Conservation (phyloP, 2,113 vertebrate species). For the Formicarius rufipectus region DNA sequence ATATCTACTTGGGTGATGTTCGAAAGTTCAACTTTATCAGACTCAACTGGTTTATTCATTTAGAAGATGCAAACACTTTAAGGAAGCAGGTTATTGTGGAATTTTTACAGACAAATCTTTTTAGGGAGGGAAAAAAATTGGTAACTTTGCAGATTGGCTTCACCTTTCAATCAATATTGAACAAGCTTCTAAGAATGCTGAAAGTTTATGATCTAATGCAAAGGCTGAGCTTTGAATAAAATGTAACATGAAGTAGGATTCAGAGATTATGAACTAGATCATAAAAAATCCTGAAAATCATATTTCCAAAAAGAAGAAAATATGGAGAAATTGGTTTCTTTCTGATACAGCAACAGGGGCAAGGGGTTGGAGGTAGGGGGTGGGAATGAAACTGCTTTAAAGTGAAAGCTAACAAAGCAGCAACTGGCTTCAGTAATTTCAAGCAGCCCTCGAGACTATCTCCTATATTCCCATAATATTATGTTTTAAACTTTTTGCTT, state of each 20-base stretch:
- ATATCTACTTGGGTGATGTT: background rate
- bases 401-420: background rate
- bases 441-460: background rate
- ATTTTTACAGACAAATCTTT: background rate
- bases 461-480: background rate
- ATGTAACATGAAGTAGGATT: background rate
- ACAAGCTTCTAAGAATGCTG: background rate
- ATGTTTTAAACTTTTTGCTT: background rate
- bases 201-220: background rate
- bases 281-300: background rate
- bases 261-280: background rate
- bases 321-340: background rate
- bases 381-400: background rate
- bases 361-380: too few relatives aligned
- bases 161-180: background rate
- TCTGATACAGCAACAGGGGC: background rate
- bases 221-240: background rate
- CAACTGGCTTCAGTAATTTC: background rate
- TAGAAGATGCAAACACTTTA: background rate
- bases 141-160: background rate
- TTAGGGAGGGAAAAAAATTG: background rate
- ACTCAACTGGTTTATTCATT: background rate
- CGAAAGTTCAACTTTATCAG: background rate
- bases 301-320: background rate
- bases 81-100: background rate